phyloP scores from a whole-genome alignment of 2,888 invertebrate genomes.

The Andrena praecox region DNA sequence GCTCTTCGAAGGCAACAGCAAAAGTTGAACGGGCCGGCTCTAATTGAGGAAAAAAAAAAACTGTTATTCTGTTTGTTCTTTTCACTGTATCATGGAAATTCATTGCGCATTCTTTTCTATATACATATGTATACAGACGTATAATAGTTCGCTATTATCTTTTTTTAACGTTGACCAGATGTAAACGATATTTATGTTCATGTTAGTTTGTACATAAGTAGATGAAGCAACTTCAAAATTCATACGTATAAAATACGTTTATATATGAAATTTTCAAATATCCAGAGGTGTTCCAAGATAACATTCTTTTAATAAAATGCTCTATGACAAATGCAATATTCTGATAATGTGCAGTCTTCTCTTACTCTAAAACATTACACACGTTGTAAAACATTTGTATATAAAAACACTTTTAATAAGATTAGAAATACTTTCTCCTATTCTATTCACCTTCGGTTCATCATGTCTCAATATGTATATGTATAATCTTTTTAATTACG shows the following conservation, averaged over 20 bases:
- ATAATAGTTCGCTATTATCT: constrained; percentile 12
- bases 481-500: constrained; percentile 24
- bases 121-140: background rate
- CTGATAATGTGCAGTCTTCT: constrained; percentile 45
- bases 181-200: constrained; percentile 41
- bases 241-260: constrained; percentile 37
- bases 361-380: constrained; percentile 38
- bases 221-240: constrained; percentile 29
- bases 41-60: constrained; percentile 21
- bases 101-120: constrained; percentile 44
- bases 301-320: constrained; percentile 45
- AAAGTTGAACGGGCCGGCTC: background rate
- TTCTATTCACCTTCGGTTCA: constrained; percentile 27
- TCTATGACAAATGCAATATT: constrained; percentile 58
- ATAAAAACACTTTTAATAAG: constrained; percentile 54
- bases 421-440: constrained; percentile 41
- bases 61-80: constrained; percentile 63
- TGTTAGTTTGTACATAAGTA: constrained; percentile 56
- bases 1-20: too few relatives aligned
- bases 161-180: constrained; percentile 39
- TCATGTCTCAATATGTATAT: constrained; percentile 16
- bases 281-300: constrained; percentile 46
- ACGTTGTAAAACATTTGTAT: constrained; percentile 49
- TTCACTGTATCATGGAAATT: constrained; percentile 50
- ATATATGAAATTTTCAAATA: constrained; percentile 20